Percentiles rank a stretch among this genome's conserved stretches.
Conservation (phyloP, 2,113 vertebrate species). For the Alligator sinensis region DNA sequence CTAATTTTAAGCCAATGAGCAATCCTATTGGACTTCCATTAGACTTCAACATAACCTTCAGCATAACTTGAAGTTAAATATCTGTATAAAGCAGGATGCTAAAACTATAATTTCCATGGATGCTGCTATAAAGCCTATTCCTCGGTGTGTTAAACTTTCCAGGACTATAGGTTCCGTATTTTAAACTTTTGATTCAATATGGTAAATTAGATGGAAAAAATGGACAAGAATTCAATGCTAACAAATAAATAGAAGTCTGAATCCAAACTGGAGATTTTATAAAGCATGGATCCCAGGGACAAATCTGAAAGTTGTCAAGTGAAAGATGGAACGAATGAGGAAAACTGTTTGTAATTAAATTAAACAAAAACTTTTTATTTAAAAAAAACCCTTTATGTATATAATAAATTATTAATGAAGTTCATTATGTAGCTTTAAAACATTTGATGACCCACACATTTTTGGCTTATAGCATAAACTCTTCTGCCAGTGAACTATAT, state of each 20-base stretch:
- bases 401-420: constrained; percentile 69
- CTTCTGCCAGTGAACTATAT: constrained; percentile 49
- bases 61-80: background rate
- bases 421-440: constrained; percentile 67
- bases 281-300: background rate
- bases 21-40: background rate
- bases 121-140: background rate
- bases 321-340: background rate
- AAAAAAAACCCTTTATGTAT: constrained; percentile 59
- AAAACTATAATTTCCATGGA: background rate
- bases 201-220: background rate
- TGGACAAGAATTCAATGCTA: background rate
- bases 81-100: background rate
- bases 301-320: background rate
- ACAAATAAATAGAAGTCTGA: background rate
- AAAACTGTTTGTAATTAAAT: constrained; percentile 51
- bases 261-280: background rate
- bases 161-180: background rate
- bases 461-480: constrained; percentile 63
- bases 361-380: constrained; percentile 55
- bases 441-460: constrained; percentile 31
- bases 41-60: background rate
- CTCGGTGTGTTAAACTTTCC: background rate
- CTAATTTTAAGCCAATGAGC: background rate
- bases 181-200: background rate